phyloP scores from a whole-genome alignment of 2,888 invertebrate species.

The Xestia ashworthii region DNA sequence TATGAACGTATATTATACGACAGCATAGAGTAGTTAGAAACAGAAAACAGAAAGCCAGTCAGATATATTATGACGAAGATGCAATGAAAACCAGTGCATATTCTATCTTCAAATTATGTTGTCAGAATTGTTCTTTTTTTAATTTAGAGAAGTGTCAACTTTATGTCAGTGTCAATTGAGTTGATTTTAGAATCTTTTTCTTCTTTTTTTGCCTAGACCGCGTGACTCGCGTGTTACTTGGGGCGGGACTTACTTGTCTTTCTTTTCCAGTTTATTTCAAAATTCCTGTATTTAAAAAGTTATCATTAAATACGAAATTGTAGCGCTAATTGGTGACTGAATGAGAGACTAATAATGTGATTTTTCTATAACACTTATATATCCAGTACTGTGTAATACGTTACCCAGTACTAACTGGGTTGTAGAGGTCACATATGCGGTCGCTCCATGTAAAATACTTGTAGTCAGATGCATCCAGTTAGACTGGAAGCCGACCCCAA shows the following conservation, averaged over 20 bases:
- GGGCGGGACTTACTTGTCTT: not conserved
- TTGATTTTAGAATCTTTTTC: not conserved
- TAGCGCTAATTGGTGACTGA: not conserved
- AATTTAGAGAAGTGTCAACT: not conserved
- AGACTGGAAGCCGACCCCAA: no score
- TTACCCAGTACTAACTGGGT: no score
- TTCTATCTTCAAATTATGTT: not conserved
- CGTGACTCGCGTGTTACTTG: not conserved
- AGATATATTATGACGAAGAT: not conserved
- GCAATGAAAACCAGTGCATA: not conserved
- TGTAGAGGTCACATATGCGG: no score
- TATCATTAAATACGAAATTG: not conserved
- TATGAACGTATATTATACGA: slow-evolving; percentile 61
- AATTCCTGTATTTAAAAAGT: not conserved
- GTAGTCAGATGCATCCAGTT: no score
- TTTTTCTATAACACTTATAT: not conserved
- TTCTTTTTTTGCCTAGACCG: not conserved
- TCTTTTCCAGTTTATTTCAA: not conserved
- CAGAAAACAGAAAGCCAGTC: not conserved
- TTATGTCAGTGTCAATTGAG: not conserved
- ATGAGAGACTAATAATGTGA: not conserved
- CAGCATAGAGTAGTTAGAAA: slow-evolving; percentile 8
- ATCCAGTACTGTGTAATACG: no score
- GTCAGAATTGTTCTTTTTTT: not conserved
- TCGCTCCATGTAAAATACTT: no score